Evolutionary conservation across 2,113 vertebrate genomes (phyloP).

Genomic region (Cariama cristata): DNA sequence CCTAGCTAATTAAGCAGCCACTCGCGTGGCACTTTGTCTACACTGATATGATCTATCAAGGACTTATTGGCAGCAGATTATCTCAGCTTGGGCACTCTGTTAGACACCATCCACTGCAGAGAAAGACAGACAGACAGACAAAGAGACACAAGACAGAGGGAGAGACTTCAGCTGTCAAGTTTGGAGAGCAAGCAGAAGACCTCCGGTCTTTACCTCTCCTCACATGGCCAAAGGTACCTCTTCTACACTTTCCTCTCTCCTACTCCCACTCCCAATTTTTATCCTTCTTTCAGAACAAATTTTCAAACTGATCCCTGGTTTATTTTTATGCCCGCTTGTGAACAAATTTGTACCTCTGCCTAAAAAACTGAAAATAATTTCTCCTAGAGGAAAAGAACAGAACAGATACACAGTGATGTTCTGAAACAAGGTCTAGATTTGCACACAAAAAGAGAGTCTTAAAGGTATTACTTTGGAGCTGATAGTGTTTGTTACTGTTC

Average conservation of each 20-base stretch:
- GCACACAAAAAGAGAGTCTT: not conserved
- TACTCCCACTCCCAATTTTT: fast-evolving
- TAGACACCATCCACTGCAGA: not conserved
- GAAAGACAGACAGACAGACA: not conserved
- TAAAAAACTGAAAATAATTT: not conserved
- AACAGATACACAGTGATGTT: fast-evolving
- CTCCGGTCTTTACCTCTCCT: not conserved
- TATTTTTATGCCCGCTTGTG: not conserved
- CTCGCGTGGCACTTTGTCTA: not conserved
- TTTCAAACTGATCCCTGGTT: not conserved
- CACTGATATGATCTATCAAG: not conserved
- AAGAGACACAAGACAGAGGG: not conserved
- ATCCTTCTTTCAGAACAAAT: not conserved
- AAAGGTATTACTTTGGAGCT: not conserved
- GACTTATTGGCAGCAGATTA: not conserved
- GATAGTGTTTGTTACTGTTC: not conserved
- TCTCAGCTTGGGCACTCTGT: not conserved
- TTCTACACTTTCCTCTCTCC: not conserved
- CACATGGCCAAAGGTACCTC: not conserved
- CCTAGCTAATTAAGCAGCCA: not conserved
- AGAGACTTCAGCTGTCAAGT: not conserved
- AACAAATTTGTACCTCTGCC: not conserved
- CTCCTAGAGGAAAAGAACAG: not conserved
- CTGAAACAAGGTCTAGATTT: not conserved
- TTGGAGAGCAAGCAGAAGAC: not conserved